Evolutionary conservation across 2,797 vertebrate species (phyloP), one percentile per base, ranked within the genome.

Genomic region (Sciurus vulgaris): DNA sequence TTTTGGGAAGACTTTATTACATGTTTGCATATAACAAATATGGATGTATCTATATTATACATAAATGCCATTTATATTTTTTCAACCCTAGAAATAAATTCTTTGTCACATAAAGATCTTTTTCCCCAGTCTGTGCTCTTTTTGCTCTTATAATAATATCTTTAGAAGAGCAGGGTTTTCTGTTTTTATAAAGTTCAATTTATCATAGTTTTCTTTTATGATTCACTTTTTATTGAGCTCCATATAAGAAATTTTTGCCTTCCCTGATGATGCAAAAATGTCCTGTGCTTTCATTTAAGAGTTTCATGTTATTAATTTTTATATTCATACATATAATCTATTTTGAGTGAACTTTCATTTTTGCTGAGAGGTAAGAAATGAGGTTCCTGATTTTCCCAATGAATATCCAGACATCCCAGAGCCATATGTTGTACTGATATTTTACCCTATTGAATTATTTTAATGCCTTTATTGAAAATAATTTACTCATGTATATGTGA

Each of bases 271-370:
- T 3, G 28, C 22, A 91, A 44, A 13, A 9, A 20, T 92, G 47
- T 81, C 44, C 11, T 54, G 5, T 51, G 13, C 63, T 89, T 93
- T 30, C 3, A 72, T 92, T 24, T 49, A 13, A 18, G 69, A 69
- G 10, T 24, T 74, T 81, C 24, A 59, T 82, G 17, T 17, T 28
- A 79, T 38, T 30, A 35, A 6, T 70, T 44, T 83, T 73, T 88
- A 56, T 3, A 26, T 56, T 79, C 74, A 41, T 12, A 33, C n/a
- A 2, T 54, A n/a, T 79, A 10, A 67, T 82, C 5, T 30, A 28
- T 61, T 93, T 77, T 89, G n/a, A 77, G 17, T 89, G 70, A 91
- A 65, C 0, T 63, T 79, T 88, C 26, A 86, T 51, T 86, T 56
- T 78, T 61, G 0, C n/a, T 84, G 7, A 26, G 2, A 65, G 1